Base-by-base conservation (phyloP, 2,113 vertebrate genomes). In the Aptenodytes forsteri region DNA sequence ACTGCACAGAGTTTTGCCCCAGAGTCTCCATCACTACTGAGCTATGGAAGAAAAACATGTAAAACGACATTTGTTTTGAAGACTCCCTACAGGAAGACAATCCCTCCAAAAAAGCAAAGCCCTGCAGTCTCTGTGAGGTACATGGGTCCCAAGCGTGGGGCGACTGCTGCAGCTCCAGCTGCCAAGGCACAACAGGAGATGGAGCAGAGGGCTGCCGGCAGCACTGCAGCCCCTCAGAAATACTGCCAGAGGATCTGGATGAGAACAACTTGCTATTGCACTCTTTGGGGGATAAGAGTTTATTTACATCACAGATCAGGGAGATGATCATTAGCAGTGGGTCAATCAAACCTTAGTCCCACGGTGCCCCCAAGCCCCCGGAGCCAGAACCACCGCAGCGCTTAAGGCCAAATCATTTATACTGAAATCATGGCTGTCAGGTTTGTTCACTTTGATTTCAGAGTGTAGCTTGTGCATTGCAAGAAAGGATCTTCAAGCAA, bases 1-100 rank as follows among this genome's bases (percentile, higher is more conserved):
- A 27, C 42, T 2, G 27, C 42, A 18, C 71, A 16, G 47, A 22
- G 23, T 1, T 71, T 58, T 44, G 50, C 18, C 16, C 26, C 4
- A 0, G 34, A 6, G 12, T 1, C 27, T 64, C 70, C 27, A 9
- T 34, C 11, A 0, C 7, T 11, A 11, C n/a, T 1, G 11, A 38
- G 42, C 83, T 64, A 20, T 0, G 2, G 64, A 50, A 64, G 47
- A 29, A 44, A 61, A 81, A 75, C 10, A 29, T 0, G 3, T 3
- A 10, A 27, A 49, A 6, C 4, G 19, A 70, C 7, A 3, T 16
- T 59, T 27, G n/a, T 16, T 34, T 23, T 0, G 6, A 34, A 70
- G 49, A 10, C 10, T 11, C 62, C 25, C 26, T 11, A 0, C 3
- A 44, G 47, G 27, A 42, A 67, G 21, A 4, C 17, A 26, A 5